A percentile compares a stretch with the other conserved stretches of the same genome.
These are phyloP conservation scores for Pollenia griseotomentosa DNA, from an alignment of 2,888 invertebrate species.

Conservation along the genomic window DNA sequence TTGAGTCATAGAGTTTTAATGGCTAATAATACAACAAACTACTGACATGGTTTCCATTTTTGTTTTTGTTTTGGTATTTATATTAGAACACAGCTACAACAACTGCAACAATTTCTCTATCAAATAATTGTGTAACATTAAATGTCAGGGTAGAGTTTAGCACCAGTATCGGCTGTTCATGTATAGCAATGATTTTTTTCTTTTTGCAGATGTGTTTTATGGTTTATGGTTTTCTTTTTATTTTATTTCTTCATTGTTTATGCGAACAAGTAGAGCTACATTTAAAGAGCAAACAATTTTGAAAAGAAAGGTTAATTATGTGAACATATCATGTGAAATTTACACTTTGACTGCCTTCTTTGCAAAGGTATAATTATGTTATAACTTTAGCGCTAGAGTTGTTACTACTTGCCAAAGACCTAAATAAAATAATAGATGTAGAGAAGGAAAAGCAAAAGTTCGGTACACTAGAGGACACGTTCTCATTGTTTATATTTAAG, in stretches of 20 bases:
- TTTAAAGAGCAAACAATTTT: constrained; percentile 7
- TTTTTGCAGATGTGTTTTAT: constrained; percentile 28
- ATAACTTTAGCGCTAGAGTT: constrained; percentile 1
- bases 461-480: constrained; percentile 28
- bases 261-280: not conserved
- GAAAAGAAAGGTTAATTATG: constrained; percentile 63
- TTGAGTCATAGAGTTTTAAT: constrained; percentile 67
- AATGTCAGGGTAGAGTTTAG: constrained; percentile 14
- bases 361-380: constrained; percentile 59
- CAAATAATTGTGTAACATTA: constrained; percentile 32
- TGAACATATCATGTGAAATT: constrained; percentile 70
- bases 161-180: not conserved
- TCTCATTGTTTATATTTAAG: constrained; percentile 30
- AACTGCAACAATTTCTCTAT: not conserved
- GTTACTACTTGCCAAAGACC: constrained; percentile 18
- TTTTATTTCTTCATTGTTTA: not conserved
- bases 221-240: constrained; percentile 24
- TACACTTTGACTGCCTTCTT: constrained; percentile 55
- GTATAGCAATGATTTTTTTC: not conserved
- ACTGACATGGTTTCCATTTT: constrained; percentile 43
- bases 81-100: not conserved
- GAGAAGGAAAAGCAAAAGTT: constrained; percentile 33
- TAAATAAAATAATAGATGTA: not conserved
- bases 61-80: constrained; percentile 6
- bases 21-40: constrained; percentile 65